Evolutionary conservation across 2,113 vertebrate genomes (phyloP).

Genomic region (Irena cyanogastra): DNA sequence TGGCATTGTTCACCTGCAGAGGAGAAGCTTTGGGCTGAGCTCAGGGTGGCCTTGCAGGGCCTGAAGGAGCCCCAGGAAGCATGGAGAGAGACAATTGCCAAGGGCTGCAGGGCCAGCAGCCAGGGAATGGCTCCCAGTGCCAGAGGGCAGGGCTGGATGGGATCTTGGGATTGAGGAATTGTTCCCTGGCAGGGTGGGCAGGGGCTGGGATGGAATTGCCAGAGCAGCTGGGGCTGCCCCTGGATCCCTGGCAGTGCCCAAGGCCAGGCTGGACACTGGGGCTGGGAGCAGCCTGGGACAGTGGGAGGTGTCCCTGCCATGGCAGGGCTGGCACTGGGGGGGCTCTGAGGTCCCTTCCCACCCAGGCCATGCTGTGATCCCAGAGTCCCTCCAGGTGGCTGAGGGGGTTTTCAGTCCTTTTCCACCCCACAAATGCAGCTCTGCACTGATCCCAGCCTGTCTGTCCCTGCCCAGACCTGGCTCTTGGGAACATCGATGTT

Average conservation of each 20-base stretch:
- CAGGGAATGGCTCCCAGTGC: not conserved
- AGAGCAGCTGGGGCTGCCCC: not conserved
- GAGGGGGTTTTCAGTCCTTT: not conserved
- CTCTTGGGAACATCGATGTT: not conserved
- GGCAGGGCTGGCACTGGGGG: not conserved
- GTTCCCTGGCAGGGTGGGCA: not conserved
- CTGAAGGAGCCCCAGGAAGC: not conserved
- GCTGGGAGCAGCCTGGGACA: not conserved
- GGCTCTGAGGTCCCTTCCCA: accelerated
- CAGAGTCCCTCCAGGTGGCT: not conserved
- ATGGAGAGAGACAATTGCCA: not conserved
- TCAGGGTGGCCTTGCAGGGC: not conserved
- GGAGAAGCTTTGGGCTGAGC: not conserved
- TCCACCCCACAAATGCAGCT: not conserved
- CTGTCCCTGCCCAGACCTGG: not conserved
- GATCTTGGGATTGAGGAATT: not conserved
- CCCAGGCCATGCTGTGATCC: not conserved
- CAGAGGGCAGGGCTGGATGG: not conserved
- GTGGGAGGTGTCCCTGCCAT: not conserved
- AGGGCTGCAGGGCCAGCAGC: accelerated
- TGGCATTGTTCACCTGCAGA: not conserved
- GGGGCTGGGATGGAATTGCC: not conserved
- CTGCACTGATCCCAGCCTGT: not conserved
- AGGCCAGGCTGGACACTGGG: not conserved
- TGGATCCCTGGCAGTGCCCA: not conserved